Conservation (phyloP, 2,113 vertebrate genomes). For the Clarias batrachus region DNA sequence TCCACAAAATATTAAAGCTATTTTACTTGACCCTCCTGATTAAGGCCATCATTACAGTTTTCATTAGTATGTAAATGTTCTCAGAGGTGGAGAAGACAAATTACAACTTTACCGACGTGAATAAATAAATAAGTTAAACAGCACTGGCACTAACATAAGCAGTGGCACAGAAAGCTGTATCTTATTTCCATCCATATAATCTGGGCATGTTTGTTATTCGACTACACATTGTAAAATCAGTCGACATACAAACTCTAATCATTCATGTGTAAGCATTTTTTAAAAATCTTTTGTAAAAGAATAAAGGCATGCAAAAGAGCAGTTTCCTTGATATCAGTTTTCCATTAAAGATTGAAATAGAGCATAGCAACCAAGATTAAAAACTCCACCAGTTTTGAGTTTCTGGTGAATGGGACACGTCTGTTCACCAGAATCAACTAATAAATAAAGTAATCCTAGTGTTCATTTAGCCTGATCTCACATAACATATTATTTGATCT, state of each 20-base stretch:
- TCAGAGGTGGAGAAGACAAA: background rate
- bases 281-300: slow-evolving; percentile 10
- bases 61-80: background rate
- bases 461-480: background rate
- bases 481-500: background rate
- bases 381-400: background rate
- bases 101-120: background rate
- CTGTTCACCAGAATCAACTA: background rate
- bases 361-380: background rate
- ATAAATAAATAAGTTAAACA: background rate
- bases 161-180: too few species aligned
- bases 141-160: background rate
- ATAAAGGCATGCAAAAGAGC: background rate
- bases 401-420: background rate
- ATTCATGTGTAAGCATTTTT: background rate
- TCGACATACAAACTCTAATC: background rate
- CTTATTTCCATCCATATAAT: background rate
- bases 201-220: background rate
- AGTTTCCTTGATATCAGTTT: background rate
- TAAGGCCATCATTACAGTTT: background rate
- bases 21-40: background rate
- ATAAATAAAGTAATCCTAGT: background rate
- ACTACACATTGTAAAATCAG: background rate
- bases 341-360: background rate
- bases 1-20: background rate